Percentiles rank a stretch among this genome's conserved stretches.
Evolutionary conservation across 2,113 vertebrate species (phyloP).

Genomic region (Cathartes aura): DNA sequence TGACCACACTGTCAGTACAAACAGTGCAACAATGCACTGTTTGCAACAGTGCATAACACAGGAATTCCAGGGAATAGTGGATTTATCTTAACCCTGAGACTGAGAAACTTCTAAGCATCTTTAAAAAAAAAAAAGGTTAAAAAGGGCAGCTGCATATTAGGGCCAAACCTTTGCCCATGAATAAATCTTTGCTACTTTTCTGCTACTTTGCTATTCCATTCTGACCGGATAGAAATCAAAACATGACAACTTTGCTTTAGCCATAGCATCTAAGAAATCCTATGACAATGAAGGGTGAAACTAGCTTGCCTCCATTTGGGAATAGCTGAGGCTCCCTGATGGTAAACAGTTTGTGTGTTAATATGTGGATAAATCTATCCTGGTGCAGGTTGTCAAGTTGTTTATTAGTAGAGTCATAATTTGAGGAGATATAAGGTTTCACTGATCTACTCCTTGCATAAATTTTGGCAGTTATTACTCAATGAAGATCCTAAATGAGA

Average conservation of each 20-base stretch:
- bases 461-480: background rate
- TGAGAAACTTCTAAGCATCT: background rate
- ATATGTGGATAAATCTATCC: background rate
- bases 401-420: background rate
- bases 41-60: background rate
- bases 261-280: background rate
- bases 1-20: background rate
- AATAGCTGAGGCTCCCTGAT: background rate
- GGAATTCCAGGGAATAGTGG: background rate
- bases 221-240: background rate
- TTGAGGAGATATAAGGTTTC: background rate
- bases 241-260: background rate
- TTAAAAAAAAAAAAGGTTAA: background rate
- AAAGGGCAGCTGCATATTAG: background rate
- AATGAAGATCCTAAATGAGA: background rate
- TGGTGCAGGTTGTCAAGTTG: background rate
- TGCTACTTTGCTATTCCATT: background rate
- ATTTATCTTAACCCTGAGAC: background rate
- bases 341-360: background rate
- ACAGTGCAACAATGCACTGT: background rate
- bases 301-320: background rate
- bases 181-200: background rate
- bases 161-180: background rate
- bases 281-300: background rate
- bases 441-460: background rate